Base-by-base conservation (phyloP, 2,113 vertebrate genomes). In the Nycticebus coucang region DNA sequence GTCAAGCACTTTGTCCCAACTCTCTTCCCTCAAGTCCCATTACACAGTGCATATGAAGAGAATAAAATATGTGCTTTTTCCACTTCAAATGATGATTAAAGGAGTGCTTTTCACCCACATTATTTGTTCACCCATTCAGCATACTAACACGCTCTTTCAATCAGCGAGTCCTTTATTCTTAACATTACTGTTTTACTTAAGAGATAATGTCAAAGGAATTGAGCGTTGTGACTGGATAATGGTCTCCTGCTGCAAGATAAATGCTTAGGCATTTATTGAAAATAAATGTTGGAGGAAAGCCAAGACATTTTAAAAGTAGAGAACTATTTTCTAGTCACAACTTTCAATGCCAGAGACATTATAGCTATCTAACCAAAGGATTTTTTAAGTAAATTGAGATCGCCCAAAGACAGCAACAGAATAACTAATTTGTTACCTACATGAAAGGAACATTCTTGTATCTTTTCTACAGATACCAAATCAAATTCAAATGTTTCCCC, bases 251-350 rank as follows among this genome's bases (percentile, higher is more conserved):
- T 93, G 88, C 64, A 98, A 98, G 93, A 98, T 96, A 97, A 98
- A 98, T 97, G 96, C 93, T 79, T 91, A 97, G 94, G 94, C 88
- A 97, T 98, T 98, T 97, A 96, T 97, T 94, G 97, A 97, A 98
- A 98, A 97, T 96, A 98, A 97, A 97, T 57, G 57, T 93, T 98
- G 94, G 95, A n/a, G 9, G 89, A 78, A 97, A 98, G 96, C 68
- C 94, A 78, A 90, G 45, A 89, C 77, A 91, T 94, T 97, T 97
- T 97, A 95, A 95, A 98, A 98, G 64, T 81, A 96, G 45, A 37
- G 98, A 98, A 97, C 59, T 69, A 93, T 97, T 97, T 98, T 97
- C 84, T 41, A 96, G 80, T 95, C 94, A 96, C 97, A 98, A 95
- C 79, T 96, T 97, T 96, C 91, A 84, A 17, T 95, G 10, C 5